A percentile compares a stretch with the other conserved stretches of the same genome.
phyloP scores from a whole-genome alignment of 2,797 vertebrate genomes.

The Manis crassicaudata region DNA sequence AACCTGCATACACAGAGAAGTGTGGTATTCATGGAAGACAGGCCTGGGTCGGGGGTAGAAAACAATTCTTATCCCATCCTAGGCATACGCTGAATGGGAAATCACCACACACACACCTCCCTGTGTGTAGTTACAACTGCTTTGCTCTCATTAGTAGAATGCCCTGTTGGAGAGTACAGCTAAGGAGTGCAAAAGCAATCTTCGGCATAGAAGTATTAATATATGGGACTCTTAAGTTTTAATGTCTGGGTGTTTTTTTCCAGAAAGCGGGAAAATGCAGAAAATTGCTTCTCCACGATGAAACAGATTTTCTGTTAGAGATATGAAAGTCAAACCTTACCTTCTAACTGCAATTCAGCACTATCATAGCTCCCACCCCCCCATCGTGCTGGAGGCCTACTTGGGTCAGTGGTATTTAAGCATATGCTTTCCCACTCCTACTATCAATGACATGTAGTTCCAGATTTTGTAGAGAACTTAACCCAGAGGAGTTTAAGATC shows the following conservation, averaged over 20 bases:
- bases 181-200: neutral
- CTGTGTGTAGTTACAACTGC: neutral
- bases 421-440: neutral
- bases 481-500: neutral
- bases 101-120: neutral
- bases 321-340: neutral
- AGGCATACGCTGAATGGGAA: neutral
- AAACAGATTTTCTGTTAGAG: neutral
- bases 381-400: fast-evolving
- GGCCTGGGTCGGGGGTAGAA: neutral
- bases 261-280: neutral
- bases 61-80: fast-evolving
- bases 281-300: neutral
- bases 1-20: neutral
- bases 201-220: neutral
- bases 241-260: neutral
- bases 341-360: neutral
- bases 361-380: no score
- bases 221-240: neutral
- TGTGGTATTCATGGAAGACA: neutral
- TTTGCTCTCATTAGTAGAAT: neutral
- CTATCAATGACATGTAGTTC: neutral
- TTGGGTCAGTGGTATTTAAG: neutral
- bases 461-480: neutral
- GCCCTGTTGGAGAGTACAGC: neutral